Evolutionary conservation across 2,888 invertebrate genomes (phyloP).

Genomic region (Orthosia cruda): DNA sequence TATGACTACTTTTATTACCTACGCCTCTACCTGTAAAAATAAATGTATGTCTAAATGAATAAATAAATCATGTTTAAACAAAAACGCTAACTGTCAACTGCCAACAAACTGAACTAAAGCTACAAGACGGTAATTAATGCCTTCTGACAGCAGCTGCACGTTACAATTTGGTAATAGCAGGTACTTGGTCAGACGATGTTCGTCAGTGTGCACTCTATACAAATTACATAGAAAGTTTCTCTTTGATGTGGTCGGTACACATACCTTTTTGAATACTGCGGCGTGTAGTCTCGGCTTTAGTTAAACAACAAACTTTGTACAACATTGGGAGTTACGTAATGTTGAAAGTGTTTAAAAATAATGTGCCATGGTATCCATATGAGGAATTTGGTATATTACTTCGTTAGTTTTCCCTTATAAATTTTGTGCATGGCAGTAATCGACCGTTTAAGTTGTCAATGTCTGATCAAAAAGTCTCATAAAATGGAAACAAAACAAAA

Average conservation of each 20-base stretch:
- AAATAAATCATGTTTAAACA: not conserved
- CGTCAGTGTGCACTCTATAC: constrained; percentile 63
- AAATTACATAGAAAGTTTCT: constrained; percentile 79
- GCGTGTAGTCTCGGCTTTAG: constrained; percentile 64
- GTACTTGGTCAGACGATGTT: constrained; percentile 51
- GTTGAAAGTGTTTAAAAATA: constrained; percentile 29
- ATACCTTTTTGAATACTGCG: constrained; percentile 70
- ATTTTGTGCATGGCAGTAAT: too few relatives aligned
- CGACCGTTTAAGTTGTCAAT: too few relatives aligned
- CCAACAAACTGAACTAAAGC: constrained; percentile 1
- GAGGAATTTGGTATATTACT: not conserved
- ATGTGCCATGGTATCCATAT: not conserved
- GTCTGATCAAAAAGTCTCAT: not conserved
- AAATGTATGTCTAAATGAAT: too few relatives aligned
- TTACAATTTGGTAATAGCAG: constrained; percentile 43
- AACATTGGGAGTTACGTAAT: constrained; percentile 45
- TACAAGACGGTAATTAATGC: constrained; percentile 12
- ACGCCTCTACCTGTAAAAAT: too few relatives aligned
- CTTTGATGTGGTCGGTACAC: constrained; percentile 80
- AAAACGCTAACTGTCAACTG: not conserved
- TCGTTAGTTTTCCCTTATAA: not conserved
- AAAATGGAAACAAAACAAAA: not conserved
- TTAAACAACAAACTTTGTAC: constrained; percentile 64
- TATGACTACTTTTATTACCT: too few relatives aligned
- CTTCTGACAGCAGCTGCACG: constrained; percentile 15